Evolutionary conservation across 2,797 vertebrate species (phyloP).

Genomic region (Garrulus glandarius): DNA sequence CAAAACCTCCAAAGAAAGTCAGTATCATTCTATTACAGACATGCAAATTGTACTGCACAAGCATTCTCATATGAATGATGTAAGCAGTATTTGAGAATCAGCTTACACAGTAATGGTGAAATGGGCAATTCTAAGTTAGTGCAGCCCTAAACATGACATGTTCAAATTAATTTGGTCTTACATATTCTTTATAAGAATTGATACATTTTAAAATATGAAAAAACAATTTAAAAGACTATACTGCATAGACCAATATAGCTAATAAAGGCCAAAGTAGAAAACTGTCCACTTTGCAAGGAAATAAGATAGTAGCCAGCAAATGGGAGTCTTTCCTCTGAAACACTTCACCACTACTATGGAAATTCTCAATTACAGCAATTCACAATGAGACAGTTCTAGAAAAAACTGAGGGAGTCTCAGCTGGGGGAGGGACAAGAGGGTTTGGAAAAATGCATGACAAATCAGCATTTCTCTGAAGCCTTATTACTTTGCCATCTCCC

Average conservation of each 20-base stretch:
- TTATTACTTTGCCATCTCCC: not conserved
- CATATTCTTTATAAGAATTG: not conserved
- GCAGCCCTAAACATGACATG: not conserved
- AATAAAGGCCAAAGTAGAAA: not conserved
- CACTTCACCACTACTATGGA: slow-evolving; percentile 61
- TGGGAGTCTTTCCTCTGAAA: not conserved
- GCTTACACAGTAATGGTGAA: slow-evolving; percentile 61
- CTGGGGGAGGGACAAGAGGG: not conserved
- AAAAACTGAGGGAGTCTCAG: not conserved
- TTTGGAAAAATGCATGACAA: not conserved
- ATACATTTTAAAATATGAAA: not conserved
- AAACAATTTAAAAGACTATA: not conserved
- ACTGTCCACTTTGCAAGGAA: not conserved
- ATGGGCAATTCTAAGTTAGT: not conserved
- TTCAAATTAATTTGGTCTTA: not conserved
- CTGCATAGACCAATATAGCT: not conserved
- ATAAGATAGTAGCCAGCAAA: not conserved
- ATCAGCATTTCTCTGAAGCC: not conserved
- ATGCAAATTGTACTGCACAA: slow-evolving; percentile 33
- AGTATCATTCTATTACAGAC: not conserved
- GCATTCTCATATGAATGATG: not conserved
- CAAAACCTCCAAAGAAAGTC: not conserved
- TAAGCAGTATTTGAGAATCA: slow-evolving; percentile 56
- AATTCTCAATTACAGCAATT: slow-evolving; percentile 67
- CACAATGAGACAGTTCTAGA: slow-evolving; percentile 5